Evolutionary conservation across 2,797 vertebrate species (phyloP).

Genomic region (Heliangelus exortis): DNA sequence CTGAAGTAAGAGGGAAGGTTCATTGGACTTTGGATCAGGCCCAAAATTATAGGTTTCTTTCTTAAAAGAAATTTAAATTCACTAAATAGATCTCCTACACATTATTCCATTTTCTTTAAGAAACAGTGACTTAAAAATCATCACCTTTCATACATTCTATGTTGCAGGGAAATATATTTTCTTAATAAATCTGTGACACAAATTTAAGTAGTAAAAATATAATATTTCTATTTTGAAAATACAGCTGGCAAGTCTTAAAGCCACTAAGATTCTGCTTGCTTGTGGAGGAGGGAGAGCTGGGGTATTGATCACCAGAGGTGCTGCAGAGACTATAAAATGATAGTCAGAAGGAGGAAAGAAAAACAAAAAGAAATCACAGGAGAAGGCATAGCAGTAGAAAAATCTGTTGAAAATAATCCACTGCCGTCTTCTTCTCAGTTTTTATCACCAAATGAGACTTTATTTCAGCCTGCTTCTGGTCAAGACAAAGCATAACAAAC

Average conservation of each 20-base stretch:
- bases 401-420: conserved; percentile 38
- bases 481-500: conserved; percentile 37
- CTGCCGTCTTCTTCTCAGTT: conserved; percentile 9
- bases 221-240: conserved; percentile 48
- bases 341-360: conserved; percentile 19
- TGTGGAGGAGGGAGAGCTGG: background rate
- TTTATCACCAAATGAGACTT: conserved; percentile 51
- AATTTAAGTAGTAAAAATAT: conserved; percentile 21
- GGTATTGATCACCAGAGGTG: conserved; percentile 56
- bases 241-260: conserved; percentile 7
- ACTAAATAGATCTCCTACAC: background rate
- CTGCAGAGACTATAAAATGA: conserved; percentile 66
- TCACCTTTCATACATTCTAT: background rate
- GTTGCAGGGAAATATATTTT: background rate
- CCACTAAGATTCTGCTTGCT: conserved; percentile 21
- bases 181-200: conserved; percentile 36
- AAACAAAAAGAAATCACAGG: conserved; percentile 8
- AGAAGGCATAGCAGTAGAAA: conserved; percentile 30
- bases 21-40: background rate
- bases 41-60: background rate
- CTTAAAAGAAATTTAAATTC: background rate
- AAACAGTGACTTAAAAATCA: background rate
- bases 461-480: conserved; percentile 43
- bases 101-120: background rate
- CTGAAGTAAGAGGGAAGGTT: background rate